Percentiles rank a stretch among this genome's conserved stretches.
phyloP scores from a whole-genome alignment of 1,140 invertebrate species.

The Drosophila auraria region DNA sequence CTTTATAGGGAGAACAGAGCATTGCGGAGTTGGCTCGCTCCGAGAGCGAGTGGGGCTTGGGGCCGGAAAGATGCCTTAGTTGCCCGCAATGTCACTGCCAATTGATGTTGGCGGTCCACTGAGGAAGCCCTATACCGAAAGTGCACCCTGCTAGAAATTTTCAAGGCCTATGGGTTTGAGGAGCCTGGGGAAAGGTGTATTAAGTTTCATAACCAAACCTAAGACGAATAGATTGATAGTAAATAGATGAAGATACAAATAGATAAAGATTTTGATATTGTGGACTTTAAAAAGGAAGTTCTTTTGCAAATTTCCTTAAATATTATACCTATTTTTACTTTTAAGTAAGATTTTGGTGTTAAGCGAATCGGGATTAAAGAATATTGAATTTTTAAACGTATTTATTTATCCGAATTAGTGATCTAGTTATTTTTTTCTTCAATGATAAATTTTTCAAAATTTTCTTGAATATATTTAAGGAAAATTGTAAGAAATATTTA shows the following conservation, averaged over 20 bases:
- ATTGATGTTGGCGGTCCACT: slow-evolving; percentile 55
- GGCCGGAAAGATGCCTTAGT: slow-evolving; percentile 49
- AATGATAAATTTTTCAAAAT: too few relatives aligned
- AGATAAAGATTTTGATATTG: background rate
- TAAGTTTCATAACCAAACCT: background rate
- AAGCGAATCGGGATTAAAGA: too few relatives aligned
- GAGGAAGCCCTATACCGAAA: slow-evolving; percentile 64
- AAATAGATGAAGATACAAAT: too few relatives aligned
- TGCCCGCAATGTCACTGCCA: slow-evolving; percentile 72
- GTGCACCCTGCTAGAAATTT: slow-evolving; percentile 25
- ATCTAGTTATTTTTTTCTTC: too few relatives aligned
- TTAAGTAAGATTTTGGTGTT: too few relatives aligned
- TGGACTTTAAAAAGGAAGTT: background rate
- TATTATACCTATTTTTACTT: too few relatives aligned
- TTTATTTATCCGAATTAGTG: too few relatives aligned
- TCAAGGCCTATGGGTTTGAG: slow-evolving; percentile 6
- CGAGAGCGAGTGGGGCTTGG: slow-evolving; percentile 17
- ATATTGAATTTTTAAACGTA: too few relatives aligned
- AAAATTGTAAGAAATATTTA: too few relatives aligned
- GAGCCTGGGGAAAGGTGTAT: background rate
- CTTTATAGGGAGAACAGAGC: slow-evolving; percentile 2
- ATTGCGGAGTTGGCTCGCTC: background rate
- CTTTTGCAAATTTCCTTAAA: too few relatives aligned
- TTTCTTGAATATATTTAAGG: too few relatives aligned
- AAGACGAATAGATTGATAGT: background rate